Evolutionary conservation across 2,113 vertebrate species (phyloP), one percentile per base, ranked within the genome.

Genomic region (Cheirogaleus medius): DNA sequence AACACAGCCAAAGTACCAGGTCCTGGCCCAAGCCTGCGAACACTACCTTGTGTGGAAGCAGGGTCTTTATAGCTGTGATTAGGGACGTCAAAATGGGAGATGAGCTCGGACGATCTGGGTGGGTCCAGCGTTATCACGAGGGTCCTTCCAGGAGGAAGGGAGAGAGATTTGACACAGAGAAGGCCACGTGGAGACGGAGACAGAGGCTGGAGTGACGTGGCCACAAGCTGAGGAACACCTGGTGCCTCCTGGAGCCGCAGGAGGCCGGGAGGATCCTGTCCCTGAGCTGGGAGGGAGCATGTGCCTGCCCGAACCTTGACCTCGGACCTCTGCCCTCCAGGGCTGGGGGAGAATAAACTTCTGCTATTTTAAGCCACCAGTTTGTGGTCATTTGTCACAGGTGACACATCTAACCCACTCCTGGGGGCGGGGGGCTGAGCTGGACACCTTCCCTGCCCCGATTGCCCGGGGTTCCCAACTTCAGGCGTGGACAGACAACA

Each of bases 121-220:
- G 66, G 37, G 27, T 8, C 34, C 49, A 1, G 1, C 32, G 25
- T 54, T 4, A 39, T 37, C 18, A 1, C 5, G 0, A 42, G 64
- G 12, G 29, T 21, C n/a, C 64, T 10, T 13, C 1, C 2, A 21
- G 34, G 32, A 68, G 14, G 12, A 14, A 34, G 17, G 6, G 42
- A 4, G 37, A 13, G 5, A 11, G 7, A 3, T 9, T 2, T 3
- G 71, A 34, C 64, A 6, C 10, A 3, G 29, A 14, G 15, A 21
- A 42, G 52, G 39, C 8, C 29, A 4, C 0, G 0, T 7, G 42
- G 63, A 20, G 15, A 27, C 0, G 0, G 58, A 21, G 44, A 56
- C 42, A 10, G 42, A 68, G 14, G 0, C 5, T 0, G 3, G 21
- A 10, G 34, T 0, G 71, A 3, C 0, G 8, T 0, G 18, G 47